Base-by-base conservation (phyloP, 2,113 vertebrate species). In the Brachypteracias leptosomus region DNA sequence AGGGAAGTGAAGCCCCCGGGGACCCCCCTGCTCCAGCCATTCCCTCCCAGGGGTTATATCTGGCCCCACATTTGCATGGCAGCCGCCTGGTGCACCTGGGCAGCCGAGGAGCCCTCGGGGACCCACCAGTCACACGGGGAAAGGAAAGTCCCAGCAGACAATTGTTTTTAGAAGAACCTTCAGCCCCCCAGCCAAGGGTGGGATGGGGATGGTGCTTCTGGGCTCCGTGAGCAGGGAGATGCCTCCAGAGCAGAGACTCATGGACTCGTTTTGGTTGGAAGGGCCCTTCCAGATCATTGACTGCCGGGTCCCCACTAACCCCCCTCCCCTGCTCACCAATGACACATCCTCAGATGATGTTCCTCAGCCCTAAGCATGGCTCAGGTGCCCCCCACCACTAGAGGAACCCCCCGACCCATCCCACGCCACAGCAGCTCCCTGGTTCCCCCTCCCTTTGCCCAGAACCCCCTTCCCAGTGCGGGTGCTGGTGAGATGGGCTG, bases 41-140 rank as follows among this genome's bases (percentile, higher is more conserved):
- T 68, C 88, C 88, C 82, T 82, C 58, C 82, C n/a, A n/a, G 46
- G 44, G 71, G 92, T 79, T 97, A 95, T 76, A 93, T 96, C 88
- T 66, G 96, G 92, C 40, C 7, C 28, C 85, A 0, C 36, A 97
- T 97, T 97, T 97, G 96, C 96, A 97, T 97, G 28, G 92, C 75
- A 44, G 85, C 90, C 19, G 65, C 82, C 66, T 78, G 22, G 78
- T 40, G n/a, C 96, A 92, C 81, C 71, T 73, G 93, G 90, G 90
- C 74, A n/a, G 66, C 8, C 15, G 24, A 49, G 10, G 19, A 81
- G 80, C 26, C 88, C 93, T 91, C 82, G 5, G 96, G 93, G 89
- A 95, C 61, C 25, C 55, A 68, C 76, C 35, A 15, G 92, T 91
- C 92, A 55, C 93, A 47, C 47, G 73, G 57, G 61, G 29, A 26